These are phyloP conservation scores for Sardinella longiceps DNA, from an alignment of 2,797 vertebrate genomes.

Conservation along the genomic window DNA sequence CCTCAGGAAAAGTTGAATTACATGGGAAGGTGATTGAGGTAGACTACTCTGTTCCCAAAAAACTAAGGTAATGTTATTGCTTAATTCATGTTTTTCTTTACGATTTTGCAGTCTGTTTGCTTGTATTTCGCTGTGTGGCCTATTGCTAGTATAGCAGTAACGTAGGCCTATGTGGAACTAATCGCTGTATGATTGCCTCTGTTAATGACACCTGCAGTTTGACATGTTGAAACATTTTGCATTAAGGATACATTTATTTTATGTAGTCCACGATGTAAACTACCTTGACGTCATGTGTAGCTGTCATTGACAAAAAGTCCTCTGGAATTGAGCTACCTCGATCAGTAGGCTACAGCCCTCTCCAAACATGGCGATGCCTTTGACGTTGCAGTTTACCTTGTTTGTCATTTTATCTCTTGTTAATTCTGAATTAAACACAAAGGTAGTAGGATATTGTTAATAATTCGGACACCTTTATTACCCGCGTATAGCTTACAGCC, in stretches of 20 bases:
- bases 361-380: not conserved
- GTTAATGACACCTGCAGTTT: not conserved
- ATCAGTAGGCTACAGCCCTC: not conserved
- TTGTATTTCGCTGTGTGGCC: conserved; percentile 17
- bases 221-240: not conserved
- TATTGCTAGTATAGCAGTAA: not conserved
- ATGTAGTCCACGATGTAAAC: not conserved
- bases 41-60: conserved; percentile 93
- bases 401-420: not conserved
- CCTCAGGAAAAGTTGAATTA: conserved; percentile 90
- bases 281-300: not conserved
- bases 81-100: conserved; percentile 16
- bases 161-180: conserved; percentile 8
- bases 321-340: too few relatives aligned
- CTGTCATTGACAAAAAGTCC: not conserved
- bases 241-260: not conserved
- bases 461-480: not conserved
- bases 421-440: not conserved
- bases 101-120: not conserved
- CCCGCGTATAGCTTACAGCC: not conserved
- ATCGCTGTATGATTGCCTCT: not conserved
- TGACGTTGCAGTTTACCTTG: not conserved
- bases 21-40: conserved; percentile 94
- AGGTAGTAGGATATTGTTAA: not conserved
- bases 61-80: conserved; percentile 83